Base-by-base conservation (phyloP, 2,888 invertebrate species). In the Torymus tubicola region DNA sequence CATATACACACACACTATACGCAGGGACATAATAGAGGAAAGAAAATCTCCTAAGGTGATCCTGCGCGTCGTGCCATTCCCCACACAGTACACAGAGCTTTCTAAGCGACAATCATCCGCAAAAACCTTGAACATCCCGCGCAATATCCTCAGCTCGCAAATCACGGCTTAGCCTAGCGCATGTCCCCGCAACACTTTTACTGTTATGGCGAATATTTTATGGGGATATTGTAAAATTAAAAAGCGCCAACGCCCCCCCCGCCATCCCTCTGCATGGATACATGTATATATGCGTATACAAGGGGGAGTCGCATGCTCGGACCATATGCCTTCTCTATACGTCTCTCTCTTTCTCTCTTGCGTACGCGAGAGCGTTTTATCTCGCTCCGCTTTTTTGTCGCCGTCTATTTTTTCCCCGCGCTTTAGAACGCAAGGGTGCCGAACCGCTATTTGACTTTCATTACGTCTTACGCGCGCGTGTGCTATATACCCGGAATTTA, bases 401-500 rank as follows among this genome's bases (percentile, higher is more conserved):
- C 60, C 64, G 18, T 57, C 80, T 64, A 57, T 58, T 77, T 18
- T 75, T 68, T 77, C 72, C 73, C 77, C 75, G 70, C 75, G 69
- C 82, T 86, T 84, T 84, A 84, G 85, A 84, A 83, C 83, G 82
- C 50, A 11, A 85, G 87, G 86, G 84, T 86, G 86, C 85, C 85
- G 87, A 87, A 87, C 87, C 88, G 85, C 89, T 89, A 90, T 90
- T 90, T 90, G 90, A 90, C 90, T 90, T 90, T 90, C 90, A 90
- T 90, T 90, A 90, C 89, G 86, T 87, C 86, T 88, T 86, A 87
- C n/a, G 50, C 60, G 55, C 14, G 50, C 57, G 14, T 31, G 12
- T 85, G 84, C 82, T 72, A 5, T 42, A 42, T 8, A 42, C 42
- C 84, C 84, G 82, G 86, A 88, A 89, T 89, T 89, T 88, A 88